Evolutionary conservation across 2,888 invertebrate species (phyloP), one percentile per base, ranked within the genome.

Genomic region (Trichopria drosophilae): DNA sequence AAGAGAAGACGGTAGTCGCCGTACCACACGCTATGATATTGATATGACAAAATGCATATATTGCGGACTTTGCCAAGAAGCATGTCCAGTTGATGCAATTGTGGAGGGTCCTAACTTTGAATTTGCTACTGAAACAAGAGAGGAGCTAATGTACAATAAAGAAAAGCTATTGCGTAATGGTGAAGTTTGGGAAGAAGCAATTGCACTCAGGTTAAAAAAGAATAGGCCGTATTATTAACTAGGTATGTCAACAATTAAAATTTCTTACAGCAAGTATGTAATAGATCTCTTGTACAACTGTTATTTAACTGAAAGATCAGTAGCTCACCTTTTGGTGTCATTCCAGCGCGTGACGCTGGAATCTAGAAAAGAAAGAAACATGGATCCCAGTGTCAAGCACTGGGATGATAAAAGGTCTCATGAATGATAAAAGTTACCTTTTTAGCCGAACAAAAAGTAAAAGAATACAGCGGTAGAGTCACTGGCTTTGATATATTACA

Each of bases 81-180:
- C 29, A 29, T 29, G 29, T 29, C 29, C 29, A 29, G 29, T 29
- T 29, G 29, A 29, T 29, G 29, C 29, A 29, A 29, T 29, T 29
- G 29, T 29, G 4, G 29, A 29, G 9, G 59, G 45, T 24, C 45
- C 45, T 26, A 45, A 45, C 29, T 45, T 45, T 37, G 45, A 45
- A 29, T 45, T 36, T 37, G 28, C 45, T 18, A 37, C 37, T 29
- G 45, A 45, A 37, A 45, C 45, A 19, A 15, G 36, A 18, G 45
- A 36, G 29, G 45, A 45, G 45, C 37, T 45, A 19, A 18, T 45
- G 20, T 45, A 36, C 37, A 37, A 45, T 28, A 45, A 45, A 37
- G 37, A 35, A 37, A 45, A 45, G 45, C 19, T 45, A 35, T 36
- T 45, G 36, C 35, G 26, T 35, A 45, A 45, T 45, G 45, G 45